phyloP scores from a whole-genome alignment of 2,888 invertebrate species.

The Baccha elongata region DNA sequence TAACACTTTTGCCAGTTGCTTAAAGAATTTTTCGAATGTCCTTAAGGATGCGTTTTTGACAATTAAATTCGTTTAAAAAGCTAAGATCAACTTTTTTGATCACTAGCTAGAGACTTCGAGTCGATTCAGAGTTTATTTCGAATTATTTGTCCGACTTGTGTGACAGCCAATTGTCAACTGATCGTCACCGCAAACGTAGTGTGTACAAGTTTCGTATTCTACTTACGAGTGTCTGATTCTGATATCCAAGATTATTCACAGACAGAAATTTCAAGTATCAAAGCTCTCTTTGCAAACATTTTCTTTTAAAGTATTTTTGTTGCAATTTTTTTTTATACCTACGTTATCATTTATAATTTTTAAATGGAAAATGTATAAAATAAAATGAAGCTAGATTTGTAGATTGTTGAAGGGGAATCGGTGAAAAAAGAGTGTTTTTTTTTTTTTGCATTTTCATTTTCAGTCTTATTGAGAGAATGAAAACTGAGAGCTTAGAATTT shows the following conservation, averaged over 20 bases:
- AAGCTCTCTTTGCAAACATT: conserved; percentile 51
- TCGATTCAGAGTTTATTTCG: conserved; percentile 7
- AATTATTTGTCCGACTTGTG: conserved; percentile 47
- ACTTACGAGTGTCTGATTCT: conserved; percentile 59
- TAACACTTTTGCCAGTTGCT: not conserved
- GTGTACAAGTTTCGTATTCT: conserved; percentile 63
- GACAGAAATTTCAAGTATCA: conserved; percentile 36
- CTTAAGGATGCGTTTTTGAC: conserved; percentile 29
- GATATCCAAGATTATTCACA: conserved; percentile 63
- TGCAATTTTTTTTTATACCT: conserved; percentile 1
- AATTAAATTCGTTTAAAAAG: not conserved
- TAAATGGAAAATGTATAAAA: not conserved
- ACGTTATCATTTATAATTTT: conserved; percentile 26
- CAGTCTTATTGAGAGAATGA: conserved; percentile 10
- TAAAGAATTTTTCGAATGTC: not conserved
- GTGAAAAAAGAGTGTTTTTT: not conserved
- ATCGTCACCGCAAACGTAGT: conserved; percentile 75
- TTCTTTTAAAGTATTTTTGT: conserved; percentile 12
- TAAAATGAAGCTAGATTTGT: conserved; percentile 11
- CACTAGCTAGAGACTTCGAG: conserved; percentile 7
- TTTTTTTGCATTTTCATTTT: conserved; percentile 6
- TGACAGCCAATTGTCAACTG: conserved; percentile 82
- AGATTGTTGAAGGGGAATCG: no score
- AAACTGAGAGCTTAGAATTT: conserved; percentile 46
- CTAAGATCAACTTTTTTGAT: conserved; percentile 39